Evolutionary conservation across 2,888 invertebrate genomes (phyloP).

Genomic region (Nephrocerus scutellatus): DNA sequence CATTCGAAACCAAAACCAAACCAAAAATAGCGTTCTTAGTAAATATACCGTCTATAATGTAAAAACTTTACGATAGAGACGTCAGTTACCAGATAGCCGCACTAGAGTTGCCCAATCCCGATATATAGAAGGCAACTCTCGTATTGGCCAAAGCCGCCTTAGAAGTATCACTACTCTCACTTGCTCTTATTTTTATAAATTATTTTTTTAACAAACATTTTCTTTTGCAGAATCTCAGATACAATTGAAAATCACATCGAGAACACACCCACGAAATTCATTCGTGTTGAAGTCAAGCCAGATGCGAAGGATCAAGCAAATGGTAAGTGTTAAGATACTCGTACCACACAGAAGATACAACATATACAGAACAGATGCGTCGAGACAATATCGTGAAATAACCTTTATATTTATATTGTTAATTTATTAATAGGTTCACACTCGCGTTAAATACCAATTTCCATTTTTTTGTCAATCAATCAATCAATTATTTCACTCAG

Average conservation of each 20-base stretch:
- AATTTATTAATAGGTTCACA: slow-evolving; percentile 34
- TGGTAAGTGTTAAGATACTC: slow-evolving; percentile 26
- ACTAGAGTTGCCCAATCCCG: too few relatives aligned
- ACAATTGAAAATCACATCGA: slow-evolving; percentile 50
- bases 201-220: neutral
- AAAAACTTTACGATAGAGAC: too few relatives aligned
- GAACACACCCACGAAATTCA: slow-evolving; percentile 67
- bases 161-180: too few relatives aligned
- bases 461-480: slow-evolving; percentile 16
- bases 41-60: too few relatives aligned
- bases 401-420: slow-evolving; percentile 17
- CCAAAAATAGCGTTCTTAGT: too few relatives aligned
- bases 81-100: too few relatives aligned
- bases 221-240: slow-evolving; percentile 43
- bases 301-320: slow-evolving; percentile 42
- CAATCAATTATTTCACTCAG: too few relatives aligned
- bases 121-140: too few relatives aligned
- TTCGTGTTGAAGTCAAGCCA: slow-evolving; percentile 68
- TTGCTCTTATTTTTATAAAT: too few relatives aligned
- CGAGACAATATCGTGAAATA: slow-evolving; percentile 1
- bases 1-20: too few relatives aligned
- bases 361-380: too few relatives aligned
- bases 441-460: slow-evolving; percentile 35
- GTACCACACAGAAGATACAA: slow-evolving; percentile 7
- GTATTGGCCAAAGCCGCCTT: too few relatives aligned